Evolutionary conservation across 2,113 vertebrate genomes (phyloP), one percentile per base, ranked within the genome.

Genomic region (Anolis carolinensis): DNA sequence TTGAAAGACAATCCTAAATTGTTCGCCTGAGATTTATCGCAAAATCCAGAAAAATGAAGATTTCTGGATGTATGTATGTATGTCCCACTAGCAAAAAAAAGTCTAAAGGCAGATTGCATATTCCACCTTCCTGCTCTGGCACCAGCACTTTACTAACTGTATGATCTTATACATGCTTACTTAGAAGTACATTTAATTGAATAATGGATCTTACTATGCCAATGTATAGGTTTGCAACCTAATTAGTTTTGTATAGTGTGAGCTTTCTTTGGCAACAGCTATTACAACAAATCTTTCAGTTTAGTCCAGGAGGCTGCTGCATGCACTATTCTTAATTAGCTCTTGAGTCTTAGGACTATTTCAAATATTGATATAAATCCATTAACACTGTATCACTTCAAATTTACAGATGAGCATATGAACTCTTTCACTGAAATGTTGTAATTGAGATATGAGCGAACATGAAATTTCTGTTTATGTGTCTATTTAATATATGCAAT

Each of bases 111-210:
- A 13, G 10, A 55, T 39, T 85, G n/a, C 18, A 39, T 55, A 78
- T 85, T 21, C 36, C 11, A 63, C 50, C 21, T 73, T 81, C 16
- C 23, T 52, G 7, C 36, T 63, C 20, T 48, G 63, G 75, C 83
- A 86, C 68, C 84, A 80, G 84, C 76, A 86, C 84, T 73, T 80
- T 86, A 80, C 30, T 73, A 80, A 48, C 52, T 74, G 52, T 8
- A n/a, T 16, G 74, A 83, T 63, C 27, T 25, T 63, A 32, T 75
- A 36, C 55, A 79, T 27, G 55, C 36, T 36, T 79, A n/a, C 36
- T 32, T 39, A 27, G 71, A n/a, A 82, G 16, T 36, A 82, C 36
- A 23, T 30, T 36, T 55, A 39, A 48, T 48, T 63, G 59, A 50
- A 36, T 75, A 30, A 65, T 84, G 44, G 39, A 18, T 34, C 27